phyloP scores from a whole-genome alignment of 1,140 invertebrate species.

The Ruditapes philippinarum region DNA sequence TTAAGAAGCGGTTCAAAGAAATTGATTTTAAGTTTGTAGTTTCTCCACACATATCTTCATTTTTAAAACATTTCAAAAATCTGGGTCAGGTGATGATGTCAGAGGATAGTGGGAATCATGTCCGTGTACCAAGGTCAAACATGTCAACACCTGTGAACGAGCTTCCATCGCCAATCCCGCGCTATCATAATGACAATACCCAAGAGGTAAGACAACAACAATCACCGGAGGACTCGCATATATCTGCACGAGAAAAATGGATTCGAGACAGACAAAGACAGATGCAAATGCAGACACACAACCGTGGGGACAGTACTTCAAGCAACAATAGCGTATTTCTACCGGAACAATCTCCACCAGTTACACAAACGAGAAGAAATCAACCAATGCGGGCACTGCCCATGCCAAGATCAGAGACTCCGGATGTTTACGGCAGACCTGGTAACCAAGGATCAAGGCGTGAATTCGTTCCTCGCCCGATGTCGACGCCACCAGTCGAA shows the following conservation, averaged over 20 bases:
- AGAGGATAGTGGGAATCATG: conserved; percentile 37
- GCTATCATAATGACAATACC: not conserved
- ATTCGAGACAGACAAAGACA: conserved; percentile 46
- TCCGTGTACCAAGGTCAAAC: conserved; percentile 22
- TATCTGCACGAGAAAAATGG: conserved; percentile 55
- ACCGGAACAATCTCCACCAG: not conserved
- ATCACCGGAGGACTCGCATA: not conserved
- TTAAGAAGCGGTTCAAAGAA: conserved; percentile 53
- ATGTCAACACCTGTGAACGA: conserved; percentile 56
- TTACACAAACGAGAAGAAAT: not conserved
- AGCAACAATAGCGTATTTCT: conserved; percentile 5
- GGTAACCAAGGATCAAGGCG: not conserved
- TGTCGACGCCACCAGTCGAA: conserved; percentile 57
- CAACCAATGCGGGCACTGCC: conserved; percentile 51
- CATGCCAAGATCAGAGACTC: conserved; percentile 20
- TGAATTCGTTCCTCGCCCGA: conserved; percentile 54
- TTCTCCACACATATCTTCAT: conserved; percentile 59
- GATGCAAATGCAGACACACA: not conserved
- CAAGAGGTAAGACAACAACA: not conserved
- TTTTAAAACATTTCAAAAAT: conserved; percentile 62
- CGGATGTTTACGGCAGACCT: conserved; percentile 42
- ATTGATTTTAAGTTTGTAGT: conserved; percentile 63
- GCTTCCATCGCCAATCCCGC: not conserved
- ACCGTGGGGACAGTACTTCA: not conserved
- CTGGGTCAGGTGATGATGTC: conserved; percentile 61